Evolutionary conservation across 1,140 invertebrate genomes (phyloP).

Genomic region (Alviniconcha marisindica): DNA sequence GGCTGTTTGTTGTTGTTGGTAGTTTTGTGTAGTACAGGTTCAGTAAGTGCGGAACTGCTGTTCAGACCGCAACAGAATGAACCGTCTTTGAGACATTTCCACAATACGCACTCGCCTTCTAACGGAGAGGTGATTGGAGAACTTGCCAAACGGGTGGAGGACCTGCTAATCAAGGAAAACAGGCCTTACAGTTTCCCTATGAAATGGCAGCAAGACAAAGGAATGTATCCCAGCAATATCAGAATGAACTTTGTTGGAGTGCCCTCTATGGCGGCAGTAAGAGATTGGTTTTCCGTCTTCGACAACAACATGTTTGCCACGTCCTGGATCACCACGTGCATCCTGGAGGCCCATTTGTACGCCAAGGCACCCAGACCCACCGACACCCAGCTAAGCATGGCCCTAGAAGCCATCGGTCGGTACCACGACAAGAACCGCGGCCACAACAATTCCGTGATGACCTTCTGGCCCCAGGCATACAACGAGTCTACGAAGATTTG

Average conservation of each 20-base stretch:
- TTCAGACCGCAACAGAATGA: too few relatives aligned
- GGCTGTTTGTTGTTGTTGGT: too few relatives aligned
- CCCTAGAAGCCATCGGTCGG: constrained; percentile 58
- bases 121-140: constrained; percentile 6
- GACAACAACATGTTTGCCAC: constrained; percentile 71
- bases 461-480: constrained; percentile 68
- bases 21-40: too few relatives aligned
- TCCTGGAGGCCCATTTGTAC: constrained; percentile 60
- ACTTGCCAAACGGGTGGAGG: constrained; percentile 6
- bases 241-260: constrained; percentile 61
- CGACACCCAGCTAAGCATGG: constrained; percentile 51
- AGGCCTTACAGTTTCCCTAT: constrained; percentile 51
- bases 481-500: constrained; percentile 57
- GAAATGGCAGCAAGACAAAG: constrained; percentile 56
- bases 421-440: constrained; percentile 59
- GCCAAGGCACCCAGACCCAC: constrained; percentile 49
- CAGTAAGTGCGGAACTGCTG: too few relatives aligned
- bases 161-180: constrained; percentile 47
- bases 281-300: constrained; percentile 55
- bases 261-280: constrained; percentile 40
- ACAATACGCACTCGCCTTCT: background rate
- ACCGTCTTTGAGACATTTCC: background rate
- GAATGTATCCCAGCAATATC: constrained; percentile 58
- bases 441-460: constrained; percentile 59
- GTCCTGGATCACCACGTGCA: constrained; percentile 57